These are phyloP conservation scores for Podarcis siculus DNA, from an alignment of 2,797 vertebrate species.

Conservation along the genomic window DNA sequence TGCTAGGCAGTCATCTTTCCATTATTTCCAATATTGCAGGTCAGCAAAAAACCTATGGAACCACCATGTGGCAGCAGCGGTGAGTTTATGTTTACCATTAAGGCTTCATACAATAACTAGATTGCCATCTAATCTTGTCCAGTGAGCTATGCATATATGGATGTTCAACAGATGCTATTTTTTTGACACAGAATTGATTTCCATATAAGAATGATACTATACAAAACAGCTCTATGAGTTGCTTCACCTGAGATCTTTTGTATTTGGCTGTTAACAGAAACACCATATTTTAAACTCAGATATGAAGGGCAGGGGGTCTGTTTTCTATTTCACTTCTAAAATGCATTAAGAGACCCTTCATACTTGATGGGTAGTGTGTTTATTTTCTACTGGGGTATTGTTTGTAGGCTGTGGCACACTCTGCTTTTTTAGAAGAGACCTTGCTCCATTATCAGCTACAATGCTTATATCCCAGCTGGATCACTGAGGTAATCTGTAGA, in stretches of 20 bases:
- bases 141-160: not conserved
- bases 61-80: conserved; percentile 10
- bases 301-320: not conserved
- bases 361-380: not conserved
- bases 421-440: not conserved
- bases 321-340: not conserved
- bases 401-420: not conserved
- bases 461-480: too few species aligned
- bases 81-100: not conserved
- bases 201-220: not conserved
- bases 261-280: not conserved
- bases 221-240: not conserved
- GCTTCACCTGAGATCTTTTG: not conserved
- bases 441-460: too few species aligned
- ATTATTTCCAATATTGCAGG: conserved; percentile 18
- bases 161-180: not conserved
- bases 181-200: not conserved
- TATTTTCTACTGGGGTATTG: not conserved
- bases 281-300: not conserved
- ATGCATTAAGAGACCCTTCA: not conserved
- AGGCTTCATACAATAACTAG: not conserved
- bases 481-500: not conserved
- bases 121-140: not conserved
- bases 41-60: conserved; percentile 31
- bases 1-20: not conserved